Evolutionary conservation across 2,888 invertebrate genomes (phyloP).

Genomic region (Conomelus anceps): DNA sequence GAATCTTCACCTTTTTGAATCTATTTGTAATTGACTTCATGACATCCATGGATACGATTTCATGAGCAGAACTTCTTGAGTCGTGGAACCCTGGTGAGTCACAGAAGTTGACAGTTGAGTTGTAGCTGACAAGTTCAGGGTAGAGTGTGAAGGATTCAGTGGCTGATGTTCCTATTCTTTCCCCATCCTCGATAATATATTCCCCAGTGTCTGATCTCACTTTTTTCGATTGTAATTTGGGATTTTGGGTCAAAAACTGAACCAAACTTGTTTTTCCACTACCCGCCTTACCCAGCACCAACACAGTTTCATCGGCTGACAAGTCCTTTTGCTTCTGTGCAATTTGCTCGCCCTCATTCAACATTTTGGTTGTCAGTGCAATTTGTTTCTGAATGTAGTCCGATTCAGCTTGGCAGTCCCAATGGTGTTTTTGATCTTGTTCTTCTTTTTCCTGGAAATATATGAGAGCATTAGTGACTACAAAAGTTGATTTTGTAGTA

Average conservation of each 20-base stretch:
- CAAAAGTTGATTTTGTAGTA: too few relatives aligned
- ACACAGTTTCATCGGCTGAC: not conserved
- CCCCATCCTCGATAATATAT: not conserved
- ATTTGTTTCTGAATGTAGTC: too few relatives aligned
- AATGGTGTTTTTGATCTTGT: too few relatives aligned
- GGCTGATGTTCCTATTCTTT: not conserved
- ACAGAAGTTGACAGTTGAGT: not conserved
- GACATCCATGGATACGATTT: not conserved
- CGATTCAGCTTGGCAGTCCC: too few relatives aligned
- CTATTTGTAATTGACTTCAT: not conserved
- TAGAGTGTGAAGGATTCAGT: not conserved
- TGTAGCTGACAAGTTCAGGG: not conserved
- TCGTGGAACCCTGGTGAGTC: not conserved
- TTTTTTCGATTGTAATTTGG: not conserved
- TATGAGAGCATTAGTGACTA: too few relatives aligned
- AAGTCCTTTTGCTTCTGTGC: too few relatives aligned
- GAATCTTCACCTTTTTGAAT: not conserved
- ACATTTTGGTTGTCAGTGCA: too few relatives aligned
- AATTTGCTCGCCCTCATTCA: too few relatives aligned
- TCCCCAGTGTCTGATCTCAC: not conserved
- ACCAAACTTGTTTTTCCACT: too few relatives aligned
- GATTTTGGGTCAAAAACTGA: not conserved
- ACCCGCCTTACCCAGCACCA: not conserved
- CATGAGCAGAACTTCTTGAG: not conserved
- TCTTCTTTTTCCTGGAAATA: too few relatives aligned